phyloP scores from a whole-genome alignment of 2,113 vertebrate species.

The Megaceryle maxima region DNA sequence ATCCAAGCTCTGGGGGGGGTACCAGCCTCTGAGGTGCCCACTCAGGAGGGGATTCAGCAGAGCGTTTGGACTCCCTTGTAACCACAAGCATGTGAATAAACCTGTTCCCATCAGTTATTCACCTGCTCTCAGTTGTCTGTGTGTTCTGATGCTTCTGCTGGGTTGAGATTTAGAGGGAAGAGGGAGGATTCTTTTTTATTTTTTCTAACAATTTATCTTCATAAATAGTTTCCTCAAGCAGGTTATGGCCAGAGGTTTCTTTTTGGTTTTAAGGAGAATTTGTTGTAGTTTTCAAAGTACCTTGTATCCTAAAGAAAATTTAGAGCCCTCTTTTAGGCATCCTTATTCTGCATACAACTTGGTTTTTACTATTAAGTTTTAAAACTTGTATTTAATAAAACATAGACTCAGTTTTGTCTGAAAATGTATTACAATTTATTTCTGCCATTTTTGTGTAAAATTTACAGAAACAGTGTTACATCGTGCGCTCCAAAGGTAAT shows the following conservation, averaged over 20 bases:
- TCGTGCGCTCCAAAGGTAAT: constrained; percentile 99
- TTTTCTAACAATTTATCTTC: not conserved
- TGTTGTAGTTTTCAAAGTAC: constrained; percentile 38
- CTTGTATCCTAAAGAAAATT: constrained; percentile 76
- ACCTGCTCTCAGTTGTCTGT: not conserved
- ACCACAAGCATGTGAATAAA: not conserved
- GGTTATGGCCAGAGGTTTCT: not conserved
- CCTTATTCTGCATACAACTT: constrained; percentile 76
- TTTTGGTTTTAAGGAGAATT: not conserved
- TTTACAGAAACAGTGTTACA: constrained; percentile 99
- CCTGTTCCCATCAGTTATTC: not conserved
- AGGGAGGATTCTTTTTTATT: constrained; percentile 2
- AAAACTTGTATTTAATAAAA: constrained; percentile 77
- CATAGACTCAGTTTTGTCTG: constrained; percentile 86
- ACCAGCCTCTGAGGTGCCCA: not conserved
- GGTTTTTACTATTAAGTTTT: constrained; percentile 41
- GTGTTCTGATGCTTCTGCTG: not conserved
- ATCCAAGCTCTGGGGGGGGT: not conserved
- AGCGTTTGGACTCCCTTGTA: not conserved
- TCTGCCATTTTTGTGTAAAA: constrained; percentile 99
- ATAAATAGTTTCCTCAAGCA: not conserved
- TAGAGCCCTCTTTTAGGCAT: constrained; percentile 80
- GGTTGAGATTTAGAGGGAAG: not conserved
- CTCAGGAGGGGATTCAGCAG: not conserved
- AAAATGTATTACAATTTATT: constrained; percentile 99